These are phyloP conservation scores for Micropoecilia bifurca DNA, from an alignment of 2,797 vertebrate species.

Conservation along the genomic window DNA sequence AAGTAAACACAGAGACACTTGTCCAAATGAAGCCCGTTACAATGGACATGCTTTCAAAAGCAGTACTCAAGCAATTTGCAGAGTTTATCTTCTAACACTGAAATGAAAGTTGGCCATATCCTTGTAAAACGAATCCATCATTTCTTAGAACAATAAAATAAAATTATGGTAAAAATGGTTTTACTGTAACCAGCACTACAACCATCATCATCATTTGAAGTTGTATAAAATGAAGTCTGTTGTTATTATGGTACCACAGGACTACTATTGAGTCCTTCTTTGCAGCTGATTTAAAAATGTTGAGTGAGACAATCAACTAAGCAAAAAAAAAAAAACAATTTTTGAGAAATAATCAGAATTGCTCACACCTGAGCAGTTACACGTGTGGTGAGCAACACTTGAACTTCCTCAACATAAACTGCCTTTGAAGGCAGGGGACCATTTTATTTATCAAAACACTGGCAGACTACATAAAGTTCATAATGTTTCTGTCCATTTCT, in stretches of 20 bases:
- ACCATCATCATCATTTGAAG: not conserved
- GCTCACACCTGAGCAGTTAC: not conserved
- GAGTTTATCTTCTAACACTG: slow-evolving; percentile 9
- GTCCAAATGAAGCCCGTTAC: not conserved
- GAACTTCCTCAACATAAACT: not conserved
- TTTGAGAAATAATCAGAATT: not conserved
- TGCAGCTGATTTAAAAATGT: not conserved
- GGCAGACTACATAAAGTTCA: not conserved
- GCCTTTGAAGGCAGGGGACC: not conserved
- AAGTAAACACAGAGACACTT: slow-evolving; percentile 41
- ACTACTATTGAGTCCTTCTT: not conserved
- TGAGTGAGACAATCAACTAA: not conserved
- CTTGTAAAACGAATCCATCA: not conserved
- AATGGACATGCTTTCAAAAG: slow-evolving; percentile 1
- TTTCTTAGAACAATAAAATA: not conserved
- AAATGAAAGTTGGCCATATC: not conserved
- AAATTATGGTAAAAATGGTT: not conserved
- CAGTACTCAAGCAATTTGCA: not conserved
- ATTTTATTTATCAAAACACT: not conserved
- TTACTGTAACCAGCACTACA: not conserved
- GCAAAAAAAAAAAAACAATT: not conserved
- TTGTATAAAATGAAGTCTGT: not conserved
- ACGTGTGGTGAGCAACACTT: not conserved
- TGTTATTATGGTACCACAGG: not conserved
- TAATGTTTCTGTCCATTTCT: not conserved